A percentile compares a stretch with the other conserved stretches of the same genome.
These are phyloP conservation scores for Euzetes globulus DNA, from an alignment of 2,888 invertebrate genomes.

Conservation along the genomic window DNA sequence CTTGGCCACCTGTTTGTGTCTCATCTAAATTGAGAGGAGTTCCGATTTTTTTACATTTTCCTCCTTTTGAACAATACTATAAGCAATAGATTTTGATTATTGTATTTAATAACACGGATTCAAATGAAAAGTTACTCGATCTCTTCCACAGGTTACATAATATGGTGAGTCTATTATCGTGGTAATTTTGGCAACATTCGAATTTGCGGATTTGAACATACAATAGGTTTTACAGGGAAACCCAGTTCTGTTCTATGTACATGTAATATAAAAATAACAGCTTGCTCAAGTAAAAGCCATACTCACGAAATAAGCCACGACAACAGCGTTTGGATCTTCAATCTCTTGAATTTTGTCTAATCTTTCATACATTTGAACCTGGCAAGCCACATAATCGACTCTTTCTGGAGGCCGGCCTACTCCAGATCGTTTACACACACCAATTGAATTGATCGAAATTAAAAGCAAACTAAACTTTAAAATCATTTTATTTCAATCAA, in stretches of 20 bases:
- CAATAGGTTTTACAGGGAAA: constrained; percentile 7
- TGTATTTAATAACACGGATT: too few relatives aligned
- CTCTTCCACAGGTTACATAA: background rate
- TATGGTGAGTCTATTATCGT: background rate
- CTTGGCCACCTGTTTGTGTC: too few relatives aligned
- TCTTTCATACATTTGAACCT: constrained; percentile 6
- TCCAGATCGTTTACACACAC: background rate
- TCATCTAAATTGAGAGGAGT: background rate
- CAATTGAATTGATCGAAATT: too few relatives aligned
- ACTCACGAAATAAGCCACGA: constrained; percentile 6
- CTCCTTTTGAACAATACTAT: constrained; percentile 4
- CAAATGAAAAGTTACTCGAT: background rate
- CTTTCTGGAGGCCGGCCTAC: background rate
- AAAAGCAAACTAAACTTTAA: too few relatives aligned
- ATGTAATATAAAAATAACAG: too few relatives aligned
- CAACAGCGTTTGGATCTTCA: background rate
- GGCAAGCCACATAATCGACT: background rate
- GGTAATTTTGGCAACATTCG: background rate
- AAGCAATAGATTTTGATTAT: background rate
- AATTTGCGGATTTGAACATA: background rate
- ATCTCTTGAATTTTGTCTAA: constrained; percentile 25
- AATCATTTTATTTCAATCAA: too few relatives aligned
- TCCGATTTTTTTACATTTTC: background rate
- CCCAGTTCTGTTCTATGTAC: background rate
- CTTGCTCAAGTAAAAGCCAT: too few relatives aligned